Base-by-base conservation (phyloP, 2,797 vertebrate species). In the Hyperoplus lanceolatus region DNA sequence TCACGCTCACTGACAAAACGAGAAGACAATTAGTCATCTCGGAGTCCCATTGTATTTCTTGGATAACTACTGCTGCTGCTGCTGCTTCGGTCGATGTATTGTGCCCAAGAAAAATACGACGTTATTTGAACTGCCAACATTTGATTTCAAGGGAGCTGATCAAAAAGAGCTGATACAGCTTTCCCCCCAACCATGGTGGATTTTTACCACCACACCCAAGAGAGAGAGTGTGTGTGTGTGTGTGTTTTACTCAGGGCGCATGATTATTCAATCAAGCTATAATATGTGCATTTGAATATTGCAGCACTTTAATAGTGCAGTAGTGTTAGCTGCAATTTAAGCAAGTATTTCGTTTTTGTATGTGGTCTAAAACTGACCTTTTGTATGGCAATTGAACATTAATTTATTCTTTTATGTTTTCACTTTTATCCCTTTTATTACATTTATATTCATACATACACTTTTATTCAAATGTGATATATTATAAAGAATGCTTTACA, bases 11-110 rank as follows among this genome's bases (percentile, higher is more conserved):
- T 67, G 82, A 72, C 85, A 76, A 84, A 79, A 80, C n/a, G 43
- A 74, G 77, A 76, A 59, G 55, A 69, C 77, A 83, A 83, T 90
- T 81, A 88, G 87, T 77, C 77, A 71, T 77, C 60, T 70, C 13
- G 5, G 61, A 49, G 82, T 55, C 55, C 67, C 50, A 84, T 77
- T 75, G 77, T 65, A 1, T 80, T 29, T 82, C 74, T 73, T 80
- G 74, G 71, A 89, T 68, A 3, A 29, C 29, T 29, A 29, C 29
- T 29, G 29, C 29, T 29, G 29, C 29, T 29, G 29, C 29, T 29
- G 41, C 72, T 1, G 53, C 60, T 65, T 46, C 41, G 5, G 46
- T 0, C 1, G 50, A 53, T 63, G 70, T 36, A 39, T 48, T 38
- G 64, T 29, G 0, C 54, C 54, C 13, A 16, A 13, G 16, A 62